Base-by-base conservation (phyloP, 1,140 invertebrate species). In the Meteorus sp. region DNA sequence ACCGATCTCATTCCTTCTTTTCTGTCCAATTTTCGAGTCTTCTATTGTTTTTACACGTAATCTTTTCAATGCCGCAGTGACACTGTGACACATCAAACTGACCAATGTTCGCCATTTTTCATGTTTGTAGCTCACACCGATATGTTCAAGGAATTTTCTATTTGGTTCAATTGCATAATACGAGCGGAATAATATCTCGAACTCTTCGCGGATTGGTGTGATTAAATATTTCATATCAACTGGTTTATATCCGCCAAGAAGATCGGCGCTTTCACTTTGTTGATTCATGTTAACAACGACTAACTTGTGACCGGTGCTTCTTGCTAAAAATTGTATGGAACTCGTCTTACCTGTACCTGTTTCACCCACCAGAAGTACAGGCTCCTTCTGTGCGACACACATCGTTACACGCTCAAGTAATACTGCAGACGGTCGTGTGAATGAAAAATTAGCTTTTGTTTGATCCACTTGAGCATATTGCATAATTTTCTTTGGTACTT, bases 261-360 rank as follows among this genome's bases (percentile, higher is more conserved):
- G 82, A 84, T 99, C 97, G 2, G 92, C 87, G 45, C 91, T 94
- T 79, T 99, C 97, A 65, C 93, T 98, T 76, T 99, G 97, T 75
- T 99, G 97, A 75, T 98, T 99, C 90, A 99, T 93, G 76, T 99
- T 99, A n/a, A 99, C 92, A 0, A 99, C 95, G 35, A 92, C 83
- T 9, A 99, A 80, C 72, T 90, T 91, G 63, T 94, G 86, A 9
- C 91, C 89, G 0, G 90, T 88, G 61, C 89, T 86, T 61, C 89
- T 84, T 0, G 97, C 94, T 15, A 99, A 79, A 75, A 92, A 95
- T 74, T 99, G 97, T 25, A 99, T 85, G 0, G 91, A 88, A n/a
- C 93, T 93, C 0, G 98, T 99, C 83, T 99, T 99, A 8, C 98
- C 97, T 9, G 94, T 96, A 39, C 97, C 98, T 0, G 97, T 99